Evolutionary conservation across 2,113 vertebrate species (phyloP).

Genomic region (Rhadina sibilatrix): DNA sequence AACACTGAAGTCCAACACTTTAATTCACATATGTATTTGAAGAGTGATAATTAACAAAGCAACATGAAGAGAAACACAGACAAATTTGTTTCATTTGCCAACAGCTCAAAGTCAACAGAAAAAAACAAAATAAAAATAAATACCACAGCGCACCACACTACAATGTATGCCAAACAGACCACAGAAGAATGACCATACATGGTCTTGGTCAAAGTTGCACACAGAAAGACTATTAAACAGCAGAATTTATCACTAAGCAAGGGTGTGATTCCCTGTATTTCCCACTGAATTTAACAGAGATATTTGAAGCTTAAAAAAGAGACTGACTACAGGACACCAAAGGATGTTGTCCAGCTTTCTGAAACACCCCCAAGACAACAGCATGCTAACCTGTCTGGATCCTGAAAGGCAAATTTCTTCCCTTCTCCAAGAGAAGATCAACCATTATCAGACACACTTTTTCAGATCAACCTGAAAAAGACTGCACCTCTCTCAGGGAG

Average conservation of each 20-base stretch:
- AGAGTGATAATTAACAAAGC: not conserved
- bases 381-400: fast-evolving
- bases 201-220: not conserved
- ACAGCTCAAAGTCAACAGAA: not conserved
- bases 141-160: not conserved
- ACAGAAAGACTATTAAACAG: not conserved
- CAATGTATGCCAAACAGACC: not conserved
- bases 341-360: not conserved
- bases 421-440: not conserved
- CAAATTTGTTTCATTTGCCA: not conserved
- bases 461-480: not conserved
- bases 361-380: fast-evolving
- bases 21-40: not conserved
- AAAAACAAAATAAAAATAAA: not conserved
- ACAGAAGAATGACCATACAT: not conserved
- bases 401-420: not conserved
- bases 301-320: not conserved
- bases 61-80: not conserved
- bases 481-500: not conserved
- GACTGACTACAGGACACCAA: not conserved
- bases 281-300: not conserved
- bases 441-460: not conserved
- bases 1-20: not conserved
- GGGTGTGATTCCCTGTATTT: not conserved
- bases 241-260: not conserved